Percentiles rank a stretch among this genome's conserved stretches.
Conservation (phyloP, 2,888 invertebrate species). For the Ctenicera cuprea region DNA sequence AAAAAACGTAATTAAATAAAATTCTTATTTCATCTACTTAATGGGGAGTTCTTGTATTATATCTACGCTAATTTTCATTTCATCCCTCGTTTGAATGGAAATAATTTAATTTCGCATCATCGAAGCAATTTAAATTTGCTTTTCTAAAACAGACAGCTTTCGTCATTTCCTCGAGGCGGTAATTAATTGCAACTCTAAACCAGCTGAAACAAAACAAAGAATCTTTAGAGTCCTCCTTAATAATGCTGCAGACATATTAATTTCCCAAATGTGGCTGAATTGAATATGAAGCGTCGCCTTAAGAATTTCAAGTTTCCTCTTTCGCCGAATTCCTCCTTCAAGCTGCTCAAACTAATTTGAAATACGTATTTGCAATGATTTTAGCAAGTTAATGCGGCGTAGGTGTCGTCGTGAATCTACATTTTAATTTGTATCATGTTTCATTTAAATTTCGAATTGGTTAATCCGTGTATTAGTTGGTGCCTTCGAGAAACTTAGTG, state of each 20-base stretch:
- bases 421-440: conserved; percentile 16
- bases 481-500: background rate
- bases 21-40: too few species aligned
- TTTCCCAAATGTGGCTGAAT: conserved; percentile 10
- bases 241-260: background rate
- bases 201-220: background rate
- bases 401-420: conserved; percentile 5
- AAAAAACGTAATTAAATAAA: too few species aligned
- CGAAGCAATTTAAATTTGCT: background rate
- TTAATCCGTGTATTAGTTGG: conserved; percentile 15
- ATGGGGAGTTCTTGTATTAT: too few species aligned
- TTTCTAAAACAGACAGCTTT: background rate
- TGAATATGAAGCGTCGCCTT: background rate
- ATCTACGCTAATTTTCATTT: too few species aligned
- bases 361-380: background rate
- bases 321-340: background rate
- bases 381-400: background rate
- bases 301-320: conserved; percentile 18
- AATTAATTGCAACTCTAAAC: conserved; percentile 18
- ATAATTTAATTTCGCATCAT: conserved; percentile 9
- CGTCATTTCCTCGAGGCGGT: background rate
- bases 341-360: conserved; percentile 7
- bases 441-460: conserved; percentile 9
- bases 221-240: background rate
- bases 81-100: background rate